phyloP scores from a whole-genome alignment of 2,797 vertebrate genomes.

The Mus spretus region DNA sequence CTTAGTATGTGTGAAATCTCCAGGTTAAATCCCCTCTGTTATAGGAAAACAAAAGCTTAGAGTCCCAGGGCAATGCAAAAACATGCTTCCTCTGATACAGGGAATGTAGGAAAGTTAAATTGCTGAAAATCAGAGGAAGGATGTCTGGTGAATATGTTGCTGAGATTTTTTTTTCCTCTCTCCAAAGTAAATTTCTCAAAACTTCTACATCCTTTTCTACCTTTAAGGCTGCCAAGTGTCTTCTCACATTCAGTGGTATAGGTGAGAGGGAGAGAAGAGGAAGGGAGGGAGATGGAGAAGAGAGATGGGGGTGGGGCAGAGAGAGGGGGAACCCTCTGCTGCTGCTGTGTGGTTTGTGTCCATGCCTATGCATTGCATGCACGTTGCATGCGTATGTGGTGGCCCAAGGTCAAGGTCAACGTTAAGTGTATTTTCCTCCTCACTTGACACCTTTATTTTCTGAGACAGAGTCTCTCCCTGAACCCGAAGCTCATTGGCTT shows the following conservation, averaged over 20 bases:
- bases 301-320: too few species aligned
- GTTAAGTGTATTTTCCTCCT: background rate
- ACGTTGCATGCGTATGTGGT: background rate
- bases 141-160: background rate
- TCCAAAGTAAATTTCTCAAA: constrained; percentile 8
- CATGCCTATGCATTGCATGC: background rate
- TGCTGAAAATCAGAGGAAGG: background rate
- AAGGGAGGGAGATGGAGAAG: background rate
- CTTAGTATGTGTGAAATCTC: background rate
- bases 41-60: background rate
- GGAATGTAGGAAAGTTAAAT: constrained; percentile 16
- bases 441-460: background rate
- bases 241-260: background rate
- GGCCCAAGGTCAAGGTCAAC: background rate
- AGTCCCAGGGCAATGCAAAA: background rate
- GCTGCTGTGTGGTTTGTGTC: background rate
- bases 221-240: background rate
- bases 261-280: background rate
- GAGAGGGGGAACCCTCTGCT: background rate
- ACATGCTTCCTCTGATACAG: background rate
- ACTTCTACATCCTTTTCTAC: background rate
- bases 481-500: background rate
- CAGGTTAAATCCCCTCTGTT: background rate
- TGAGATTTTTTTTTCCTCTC: constrained; percentile 3
- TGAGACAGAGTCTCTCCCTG: background rate